Evolutionary conservation across 2,113 vertebrate genomes (phyloP).

Genomic region (Campylomormyrus numenius): DNA sequence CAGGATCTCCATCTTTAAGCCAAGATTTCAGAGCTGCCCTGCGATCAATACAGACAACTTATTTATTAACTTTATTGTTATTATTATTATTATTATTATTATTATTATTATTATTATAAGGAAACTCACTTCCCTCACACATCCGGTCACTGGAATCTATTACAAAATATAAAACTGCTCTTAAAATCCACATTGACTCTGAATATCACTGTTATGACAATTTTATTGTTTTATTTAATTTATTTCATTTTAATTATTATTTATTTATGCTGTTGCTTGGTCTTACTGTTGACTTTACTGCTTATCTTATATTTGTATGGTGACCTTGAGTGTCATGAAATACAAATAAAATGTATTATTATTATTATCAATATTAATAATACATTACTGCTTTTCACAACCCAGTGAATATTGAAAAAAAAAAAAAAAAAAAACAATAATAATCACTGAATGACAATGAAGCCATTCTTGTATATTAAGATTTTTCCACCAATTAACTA

Average conservation of each 20-base stretch:
- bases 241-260: neutral
- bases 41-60: neutral
- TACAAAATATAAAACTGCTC: neutral
- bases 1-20: neutral
- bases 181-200: neutral
- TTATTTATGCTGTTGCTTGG: neutral
- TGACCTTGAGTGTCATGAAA: neutral
- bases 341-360: neutral
- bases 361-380: neutral
- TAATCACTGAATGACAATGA: neutral
- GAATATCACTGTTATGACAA: neutral
- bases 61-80: neutral
- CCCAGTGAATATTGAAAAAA: neutral
- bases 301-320: neutral
- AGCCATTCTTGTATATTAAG: neutral
- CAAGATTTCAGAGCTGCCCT: neutral
- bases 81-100: neutral
- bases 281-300: neutral
- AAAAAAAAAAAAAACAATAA: neutral
- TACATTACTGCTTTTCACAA: neutral
- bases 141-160: neutral
- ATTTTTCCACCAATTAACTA: neutral
- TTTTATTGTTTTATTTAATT: neutral
- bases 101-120: neutral
- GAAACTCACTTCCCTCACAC: neutral